Conservation (phyloP, 1,140 invertebrate species). For the Papilio polytes region DNA sequence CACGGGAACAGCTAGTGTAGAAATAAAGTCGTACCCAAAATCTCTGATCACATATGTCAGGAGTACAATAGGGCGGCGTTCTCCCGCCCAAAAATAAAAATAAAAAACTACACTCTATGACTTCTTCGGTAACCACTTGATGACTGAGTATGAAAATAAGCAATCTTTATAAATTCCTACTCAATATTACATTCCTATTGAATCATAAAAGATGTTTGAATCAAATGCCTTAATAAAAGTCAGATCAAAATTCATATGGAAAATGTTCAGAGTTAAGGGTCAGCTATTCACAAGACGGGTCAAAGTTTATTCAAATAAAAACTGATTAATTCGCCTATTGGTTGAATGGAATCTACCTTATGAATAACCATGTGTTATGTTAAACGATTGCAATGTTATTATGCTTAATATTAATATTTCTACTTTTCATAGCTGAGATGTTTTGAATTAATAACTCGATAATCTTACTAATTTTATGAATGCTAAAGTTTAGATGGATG, state of each 20-base stretch:
- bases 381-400: neutral
- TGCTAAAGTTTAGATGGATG: no score
- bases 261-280: neutral
- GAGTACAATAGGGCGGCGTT: no score
- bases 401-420: neutral
- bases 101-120: no score
- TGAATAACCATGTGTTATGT: neutral
- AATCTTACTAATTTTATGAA: no score
- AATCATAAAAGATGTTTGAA: neutral
- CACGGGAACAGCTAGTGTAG: no score
- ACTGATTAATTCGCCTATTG: constrained; percentile 1
- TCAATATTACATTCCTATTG: neutral
- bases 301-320: constrained; percentile 9
- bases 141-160: no score
- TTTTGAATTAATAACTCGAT: no score
- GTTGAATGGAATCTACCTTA: neutral
- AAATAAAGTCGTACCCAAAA: no score
- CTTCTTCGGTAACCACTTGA: no score
- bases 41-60: no score
- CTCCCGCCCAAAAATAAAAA: no score
- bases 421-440: neutral
- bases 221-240: constrained; percentile 1
- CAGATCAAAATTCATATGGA: neutral
- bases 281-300: constrained; percentile 8
- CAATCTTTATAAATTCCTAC: no score